These are phyloP conservation scores for Otocyon megalotis DNA, from an alignment of 2,113 vertebrate species.

Conservation along the genomic window DNA sequence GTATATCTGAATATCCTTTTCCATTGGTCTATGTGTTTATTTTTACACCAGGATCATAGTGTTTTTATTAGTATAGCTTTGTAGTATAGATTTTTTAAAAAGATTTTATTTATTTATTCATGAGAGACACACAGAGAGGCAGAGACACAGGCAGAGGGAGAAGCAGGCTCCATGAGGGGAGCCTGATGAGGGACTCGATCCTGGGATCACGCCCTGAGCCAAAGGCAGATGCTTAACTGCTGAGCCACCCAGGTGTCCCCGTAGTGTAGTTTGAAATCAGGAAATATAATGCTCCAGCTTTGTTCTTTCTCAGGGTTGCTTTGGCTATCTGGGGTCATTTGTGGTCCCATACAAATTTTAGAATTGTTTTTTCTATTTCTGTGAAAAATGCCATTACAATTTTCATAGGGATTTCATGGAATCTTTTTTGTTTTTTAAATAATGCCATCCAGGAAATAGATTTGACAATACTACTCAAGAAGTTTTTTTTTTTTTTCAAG, in stretches of 20 bases:
- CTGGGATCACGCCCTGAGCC: no score
- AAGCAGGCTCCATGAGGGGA: no score
- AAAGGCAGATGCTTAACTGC: no score
- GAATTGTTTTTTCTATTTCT: not conserved
- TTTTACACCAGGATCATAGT: not conserved
- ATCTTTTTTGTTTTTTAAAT: not conserved
- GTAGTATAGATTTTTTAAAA: not conserved
- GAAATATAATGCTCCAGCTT: not conserved
- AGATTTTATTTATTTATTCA: no score
- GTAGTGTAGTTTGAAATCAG: not conserved
- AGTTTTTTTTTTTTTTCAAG: constrained; percentile 32
- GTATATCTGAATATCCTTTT: not conserved
- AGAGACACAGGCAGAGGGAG: no score
- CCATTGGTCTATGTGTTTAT: not conserved
- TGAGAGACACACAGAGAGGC: no score
- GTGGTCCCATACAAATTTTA: not conserved
- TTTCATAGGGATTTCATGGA: not conserved
- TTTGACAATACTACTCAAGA: not conserved
- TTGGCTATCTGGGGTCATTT: not conserved
- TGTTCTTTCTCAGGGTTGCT: not conserved
- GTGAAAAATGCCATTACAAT: not conserved
- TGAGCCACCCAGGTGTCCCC: not conserved
- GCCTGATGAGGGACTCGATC: no score
- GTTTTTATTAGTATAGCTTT: not conserved
- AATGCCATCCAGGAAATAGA: not conserved